Base-by-base conservation (phyloP, 2,797 vertebrate species). In the Falco concolor region DNA sequence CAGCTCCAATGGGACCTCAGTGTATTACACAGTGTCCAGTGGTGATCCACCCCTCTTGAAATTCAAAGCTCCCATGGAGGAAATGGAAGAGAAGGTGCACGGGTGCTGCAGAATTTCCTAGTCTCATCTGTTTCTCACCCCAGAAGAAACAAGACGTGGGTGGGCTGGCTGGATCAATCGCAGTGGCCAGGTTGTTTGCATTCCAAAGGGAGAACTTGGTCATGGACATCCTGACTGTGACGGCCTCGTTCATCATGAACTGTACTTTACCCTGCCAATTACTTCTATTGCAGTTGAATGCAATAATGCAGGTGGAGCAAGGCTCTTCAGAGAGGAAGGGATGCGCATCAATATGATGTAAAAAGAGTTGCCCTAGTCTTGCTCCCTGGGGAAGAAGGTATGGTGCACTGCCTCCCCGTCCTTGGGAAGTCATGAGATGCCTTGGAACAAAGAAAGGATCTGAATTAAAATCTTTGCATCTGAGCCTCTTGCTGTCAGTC, bases 31-130 rank as follows among this genome's bases (percentile, higher is more conserved):
- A 4, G 98, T 98, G n/a, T 98, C 99, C 98, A 99, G 99, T 38
- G 99, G 99, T 8, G 99, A 99, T 53, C 99, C 99, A 2, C 99
- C 99, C 27, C 98, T 99, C 81, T 97, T 99, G 90, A 99, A 98
- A 97, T 98, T 99, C 87, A 99, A 99, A 95, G 99, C 99, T 97
- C 99, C 99, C n/a, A 95, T 98, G 23, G 99, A 99, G 88, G 99
- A 99, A 59, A 98, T 99, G 98, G 98, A 98, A 79, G 98, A 98
- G 47, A 99, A 99, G 94, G 97, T 97, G 53, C 98, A 98, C 2
- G 98, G 98, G 88, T 99, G 99, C 98, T 99, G 99, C 98, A 99
- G 99, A 36, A 98, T 99, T 95, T 99, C 99, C 28, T 99, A 99
- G 98, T 93, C 84, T 80, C 82, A 9, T 11, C 82, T 36, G 52